These are phyloP conservation scores for Matsumyia berberina DNA, from an alignment of 2,888 invertebrate species.

Conservation along the genomic window DNA sequence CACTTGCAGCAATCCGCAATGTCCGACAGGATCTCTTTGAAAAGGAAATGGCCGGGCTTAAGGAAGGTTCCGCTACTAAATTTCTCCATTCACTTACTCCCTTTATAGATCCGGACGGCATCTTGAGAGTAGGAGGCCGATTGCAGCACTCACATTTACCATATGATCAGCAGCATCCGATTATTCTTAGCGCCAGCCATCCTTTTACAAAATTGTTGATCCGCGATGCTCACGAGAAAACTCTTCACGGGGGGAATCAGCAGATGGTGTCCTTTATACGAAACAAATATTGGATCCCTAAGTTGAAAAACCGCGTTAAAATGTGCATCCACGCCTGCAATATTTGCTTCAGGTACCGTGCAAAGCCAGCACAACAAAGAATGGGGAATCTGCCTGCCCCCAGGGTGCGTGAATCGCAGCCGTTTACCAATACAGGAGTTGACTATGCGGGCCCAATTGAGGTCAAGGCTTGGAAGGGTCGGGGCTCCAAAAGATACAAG, in stretches of 20 bases:
- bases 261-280: not conserved
- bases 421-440: slow-evolving; percentile 59
- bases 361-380: not conserved
- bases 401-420: slow-evolving; percentile 20
- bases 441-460: slow-evolving; percentile 71
- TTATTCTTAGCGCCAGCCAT: not conserved
- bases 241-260: slow-evolving; percentile 2
- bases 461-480: slow-evolving; percentile 39
- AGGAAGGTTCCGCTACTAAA: not conserved
- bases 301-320: not conserved
- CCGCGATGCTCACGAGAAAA: not conserved
- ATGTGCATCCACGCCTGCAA: slow-evolving; percentile 55
- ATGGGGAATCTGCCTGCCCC: slow-evolving; percentile 57
- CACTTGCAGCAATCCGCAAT: not conserved
- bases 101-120: not conserved
- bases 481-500: slow-evolving; percentile 70
- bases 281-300: slow-evolving; percentile 28
- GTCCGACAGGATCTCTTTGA: not conserved
- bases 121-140: not conserved
- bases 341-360: slow-evolving; percentile 37
- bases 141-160: not conserved
- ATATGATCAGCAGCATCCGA: not conserved
- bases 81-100: not conserved
- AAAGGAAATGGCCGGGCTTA: not conserved
- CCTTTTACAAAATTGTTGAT: not conserved